phyloP scores from a whole-genome alignment of 2,797 vertebrate genomes.

The Zenarchopterus dispar region DNA sequence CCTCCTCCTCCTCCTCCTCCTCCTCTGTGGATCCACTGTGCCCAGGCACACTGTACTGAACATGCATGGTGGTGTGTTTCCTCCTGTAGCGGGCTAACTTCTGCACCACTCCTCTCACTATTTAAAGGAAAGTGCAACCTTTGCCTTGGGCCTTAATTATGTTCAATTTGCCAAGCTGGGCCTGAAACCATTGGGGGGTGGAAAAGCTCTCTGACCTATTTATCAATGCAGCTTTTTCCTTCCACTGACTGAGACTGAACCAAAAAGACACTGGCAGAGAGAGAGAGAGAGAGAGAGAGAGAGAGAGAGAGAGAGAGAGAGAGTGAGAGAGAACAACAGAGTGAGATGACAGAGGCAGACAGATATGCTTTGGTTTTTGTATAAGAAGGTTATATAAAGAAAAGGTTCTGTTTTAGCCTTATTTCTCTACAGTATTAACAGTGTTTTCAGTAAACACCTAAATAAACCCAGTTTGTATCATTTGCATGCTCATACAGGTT shows the following conservation, averaged over 20 bases:
- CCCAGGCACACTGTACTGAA: constrained; percentile 67
- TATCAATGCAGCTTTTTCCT: constrained; percentile 83
- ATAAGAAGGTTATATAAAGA: too few relatives aligned
- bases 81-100: constrained; percentile 66
- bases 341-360: too few relatives aligned
- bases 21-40: constrained; percentile 52
- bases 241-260: constrained; percentile 71
- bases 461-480: too few relatives aligned
- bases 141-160: constrained; percentile 89
- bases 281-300: constrained; percentile 11
- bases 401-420: too few relatives aligned
- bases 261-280: constrained; percentile 47
- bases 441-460: too few relatives aligned
- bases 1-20: constrained; percentile 36
- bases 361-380: too few relatives aligned
- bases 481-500: too few relatives aligned
- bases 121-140: constrained; percentile 87
- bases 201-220: constrained; percentile 88
- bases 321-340: too few relatives aligned
- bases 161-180: constrained; percentile 87
- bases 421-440: too few relatives aligned
- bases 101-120: constrained; percentile 75
- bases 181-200: constrained; percentile 85
- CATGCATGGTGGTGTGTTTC: constrained; percentile 63
- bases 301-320: too few relatives aligned